Evolutionary conservation across 2,113 vertebrate species (phyloP), one percentile per base, ranked within the genome.

Genomic region (Brachyistius frenatus): DNA sequence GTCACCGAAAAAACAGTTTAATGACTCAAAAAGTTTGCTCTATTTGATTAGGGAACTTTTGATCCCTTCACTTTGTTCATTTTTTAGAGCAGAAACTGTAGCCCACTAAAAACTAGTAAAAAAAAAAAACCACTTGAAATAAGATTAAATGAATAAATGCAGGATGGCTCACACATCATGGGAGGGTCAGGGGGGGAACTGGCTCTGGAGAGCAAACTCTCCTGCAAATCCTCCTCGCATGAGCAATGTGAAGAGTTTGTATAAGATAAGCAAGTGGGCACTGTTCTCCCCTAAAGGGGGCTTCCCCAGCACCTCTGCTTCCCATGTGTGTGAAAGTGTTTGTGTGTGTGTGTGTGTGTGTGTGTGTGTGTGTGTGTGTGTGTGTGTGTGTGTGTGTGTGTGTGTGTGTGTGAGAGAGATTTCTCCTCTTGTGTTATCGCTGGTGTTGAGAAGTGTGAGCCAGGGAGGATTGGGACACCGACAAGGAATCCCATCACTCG

Each of bases 361-460:
- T n/a, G n/a, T n/a, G n/a, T n/a, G n/a, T n/a, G n/a, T n/a, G n/a
- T n/a, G n/a, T n/a, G n/a, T 73, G 60, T 73, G 83, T 76, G 65
- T 74, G 81, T 70, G 69, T 70, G 74, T 73, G 60, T 73, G 83
- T 76, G 65, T 74, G 81, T 70, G 69, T 70, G 55, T 47, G 50
- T 52, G 58, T 73, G 63, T 56, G 52, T 23, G 47, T 35, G 75
- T 60, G 49, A 74, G 78, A 83, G 73, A 79, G 79, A 72, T 62
- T 77, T 32, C 35, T 80, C 60, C 81, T 77, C 87, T 86, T 80
- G 53, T 76, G 73, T 83, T 90, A 93, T 93, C 87, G 0, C 71
- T 81, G 72, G 88, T 88, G 87, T 86, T 90, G 88, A 89, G 80
- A 89, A 89, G 85, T 88, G 81, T 83, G 75, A 92, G 79, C 69